Conservation (phyloP, 2,113 vertebrate species). For the Tetrax tetrax region DNA sequence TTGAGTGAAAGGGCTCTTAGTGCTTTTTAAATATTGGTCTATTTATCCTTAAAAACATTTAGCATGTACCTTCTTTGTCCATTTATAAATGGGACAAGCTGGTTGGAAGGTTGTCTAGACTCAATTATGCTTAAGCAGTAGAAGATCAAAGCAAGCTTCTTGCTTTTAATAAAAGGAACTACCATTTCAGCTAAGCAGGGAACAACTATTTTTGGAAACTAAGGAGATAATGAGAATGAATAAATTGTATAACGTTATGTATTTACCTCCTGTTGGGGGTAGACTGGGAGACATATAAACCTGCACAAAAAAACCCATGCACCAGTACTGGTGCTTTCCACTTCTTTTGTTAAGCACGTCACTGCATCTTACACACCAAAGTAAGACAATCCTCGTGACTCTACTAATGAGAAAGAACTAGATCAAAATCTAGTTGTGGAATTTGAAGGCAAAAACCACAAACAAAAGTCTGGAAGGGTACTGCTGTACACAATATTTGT, state of each 20-base stretch:
- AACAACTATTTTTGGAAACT: background rate
- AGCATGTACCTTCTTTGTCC: slow-evolving; percentile 60
- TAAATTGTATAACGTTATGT: background rate
- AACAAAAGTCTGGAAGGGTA: background rate
- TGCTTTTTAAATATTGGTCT: slow-evolving; percentile 62
- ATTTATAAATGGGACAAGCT: slow-evolving; percentile 59
- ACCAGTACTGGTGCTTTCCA: background rate
- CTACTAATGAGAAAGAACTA: background rate
- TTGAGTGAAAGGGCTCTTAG: slow-evolving; percentile 67
- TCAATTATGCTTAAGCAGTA: slow-evolving; percentile 44
- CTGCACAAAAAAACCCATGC: background rate
- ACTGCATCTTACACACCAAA: rapidly evolving
- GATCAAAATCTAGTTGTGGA: background rate
- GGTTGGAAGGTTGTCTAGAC: slow-evolving; percentile 50
- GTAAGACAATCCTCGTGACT: background rate
- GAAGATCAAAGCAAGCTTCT: slow-evolving; percentile 66
- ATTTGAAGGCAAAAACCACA: background rate
- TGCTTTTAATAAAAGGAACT: background rate
- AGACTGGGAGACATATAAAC: background rate
- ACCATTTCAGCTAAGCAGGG: background rate
- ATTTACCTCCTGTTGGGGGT: background rate
- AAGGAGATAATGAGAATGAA: background rate
- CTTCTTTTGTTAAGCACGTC: background rate
- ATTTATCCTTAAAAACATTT: slow-evolving; percentile 67
- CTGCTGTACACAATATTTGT: background rate